Evolutionary conservation across 2,888 invertebrate species (phyloP), one percentile per base, ranked within the genome.

Genomic region (Rotaria socialis): DNA sequence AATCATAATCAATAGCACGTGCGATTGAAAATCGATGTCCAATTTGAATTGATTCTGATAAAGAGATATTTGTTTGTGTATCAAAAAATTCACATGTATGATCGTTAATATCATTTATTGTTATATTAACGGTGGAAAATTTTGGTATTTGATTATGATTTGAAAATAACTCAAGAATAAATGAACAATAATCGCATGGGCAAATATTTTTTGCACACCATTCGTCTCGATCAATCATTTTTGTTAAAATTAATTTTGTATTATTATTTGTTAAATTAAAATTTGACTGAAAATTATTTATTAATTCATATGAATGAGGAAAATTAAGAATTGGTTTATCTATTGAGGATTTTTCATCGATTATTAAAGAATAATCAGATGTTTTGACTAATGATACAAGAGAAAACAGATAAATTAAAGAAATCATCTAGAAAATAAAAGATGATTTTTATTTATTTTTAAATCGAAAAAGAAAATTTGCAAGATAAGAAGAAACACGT

Each of bases 1-100:
- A 74, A 74, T 74, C 74, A 74, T 41, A 43, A 74, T 74, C 74
- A 74, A 74, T 74, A 27, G 74, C 74, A 41, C 74, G 74, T 74
- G 41, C 22, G 7, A 74, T 74, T 74, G 35, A 22, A 74, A 74
- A 74, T 14, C 74, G 41, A 74, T 74, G 74, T 10, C 41, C 8
- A 22, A 74, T 43, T 74, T 74, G 41, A 41, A 74, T 74, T 1
- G 19, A 41, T 74, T 74, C 74, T 41, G 74, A 41, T 41, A 74
- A 74, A 4, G 16, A 41, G 7, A 74, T 74, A 41, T 74, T 43
- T 60, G 58, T 27, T 41, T 74, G 35, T 41, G n/a, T 4, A 74
- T 74, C 74, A 41, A 74, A 41, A 74, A 74, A 74, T 74, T 74
- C 22, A 41, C 19, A 43, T 41, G 41, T 19, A 74, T 74, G 74